A percentile compares a stretch with the other conserved stretches of the same genome.
These are phyloP conservation scores for Merops nubicus DNA, from an alignment of 2,113 vertebrate species.

Conservation along the genomic window DNA sequence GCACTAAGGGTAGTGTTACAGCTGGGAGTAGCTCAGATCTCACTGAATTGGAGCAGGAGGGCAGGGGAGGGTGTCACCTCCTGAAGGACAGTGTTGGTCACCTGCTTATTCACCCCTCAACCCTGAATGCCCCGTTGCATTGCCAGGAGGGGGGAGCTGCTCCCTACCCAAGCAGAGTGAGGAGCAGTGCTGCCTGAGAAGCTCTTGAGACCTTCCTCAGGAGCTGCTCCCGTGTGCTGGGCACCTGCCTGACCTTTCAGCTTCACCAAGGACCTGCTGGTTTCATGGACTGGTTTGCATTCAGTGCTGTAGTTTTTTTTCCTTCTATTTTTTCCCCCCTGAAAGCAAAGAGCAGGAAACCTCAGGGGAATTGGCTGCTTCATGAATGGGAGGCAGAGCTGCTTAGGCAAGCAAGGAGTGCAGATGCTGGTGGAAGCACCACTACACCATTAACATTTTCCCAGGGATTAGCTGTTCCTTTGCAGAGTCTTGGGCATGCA, in stretches of 20 bases:
- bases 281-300: not conserved
- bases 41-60: not conserved
- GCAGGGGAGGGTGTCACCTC: not conserved
- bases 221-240: not conserved
- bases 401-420: not conserved
- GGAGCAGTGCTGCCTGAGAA: not conserved
- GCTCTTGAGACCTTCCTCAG: not conserved
- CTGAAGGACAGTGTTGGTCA: not conserved
- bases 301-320: not conserved
- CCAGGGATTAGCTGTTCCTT: constrained; percentile 51
- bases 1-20: accelerated
- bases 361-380: not conserved
- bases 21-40: not conserved
- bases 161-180: not conserved
- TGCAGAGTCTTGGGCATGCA: not conserved
- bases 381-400: not conserved
- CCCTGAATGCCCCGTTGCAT: not conserved
- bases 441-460: not conserved
- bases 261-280: not conserved
- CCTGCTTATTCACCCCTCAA: accelerated
- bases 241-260: not conserved
- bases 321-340: accelerated
- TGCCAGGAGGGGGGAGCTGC: not conserved
- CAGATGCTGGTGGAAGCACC: not conserved
- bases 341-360: constrained; percentile 11